phyloP scores from a whole-genome alignment of 2,797 vertebrate species.

The Typhlichthys subterraneus region DNA sequence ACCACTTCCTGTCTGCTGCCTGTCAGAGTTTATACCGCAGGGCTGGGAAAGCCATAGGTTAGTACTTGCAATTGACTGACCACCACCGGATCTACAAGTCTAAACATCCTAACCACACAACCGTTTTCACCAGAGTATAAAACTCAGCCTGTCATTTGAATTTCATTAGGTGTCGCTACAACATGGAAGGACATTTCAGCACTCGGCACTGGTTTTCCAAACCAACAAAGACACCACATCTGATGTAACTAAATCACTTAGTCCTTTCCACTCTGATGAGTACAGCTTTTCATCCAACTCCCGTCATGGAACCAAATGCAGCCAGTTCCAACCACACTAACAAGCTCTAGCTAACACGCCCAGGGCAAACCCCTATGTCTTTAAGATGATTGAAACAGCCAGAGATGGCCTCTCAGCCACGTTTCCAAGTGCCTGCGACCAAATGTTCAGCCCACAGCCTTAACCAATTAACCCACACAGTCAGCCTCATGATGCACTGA shows the following conservation, averaged over 20 bases:
- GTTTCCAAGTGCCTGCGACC: slow-evolving; percentile 66
- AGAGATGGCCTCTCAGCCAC: slow-evolving; percentile 53
- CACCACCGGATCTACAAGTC: neutral
- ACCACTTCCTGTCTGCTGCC: neutral
- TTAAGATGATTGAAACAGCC: slow-evolving; percentile 52
- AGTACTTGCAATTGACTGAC: neutral
- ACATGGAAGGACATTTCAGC: slow-evolving; percentile 7
- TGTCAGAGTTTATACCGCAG: neutral
- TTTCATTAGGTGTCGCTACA: slow-evolving; percentile 9
- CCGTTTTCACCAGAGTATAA: slow-evolving; percentile 18
- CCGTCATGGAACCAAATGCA: slow-evolving; percentile 42
- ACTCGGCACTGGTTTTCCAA: slow-evolving; percentile 23
- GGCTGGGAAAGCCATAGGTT: neutral
- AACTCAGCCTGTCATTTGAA: slow-evolving; percentile 12
- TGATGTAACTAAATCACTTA: slow-evolving; percentile 15
- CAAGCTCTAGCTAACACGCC: slow-evolving; percentile 56
- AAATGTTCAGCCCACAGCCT: slow-evolving; percentile 50
- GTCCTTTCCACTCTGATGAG: slow-evolving; percentile 19
- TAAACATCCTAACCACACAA: neutral
- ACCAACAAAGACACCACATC: slow-evolving; percentile 29
- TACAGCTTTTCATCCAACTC: slow-evolving; percentile 44
- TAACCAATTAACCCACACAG: slow-evolving; percentile 69
- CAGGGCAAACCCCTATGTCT: slow-evolving; percentile 43
- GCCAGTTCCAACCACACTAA: slow-evolving; percentile 56
- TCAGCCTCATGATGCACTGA: slow-evolving; percentile 53